A percentile compares a stretch with the other conserved stretches of the same genome.
These are phyloP conservation scores for Trogon surrucura DNA, from an alignment of 2,113 vertebrate genomes.

Conservation along the genomic window DNA sequence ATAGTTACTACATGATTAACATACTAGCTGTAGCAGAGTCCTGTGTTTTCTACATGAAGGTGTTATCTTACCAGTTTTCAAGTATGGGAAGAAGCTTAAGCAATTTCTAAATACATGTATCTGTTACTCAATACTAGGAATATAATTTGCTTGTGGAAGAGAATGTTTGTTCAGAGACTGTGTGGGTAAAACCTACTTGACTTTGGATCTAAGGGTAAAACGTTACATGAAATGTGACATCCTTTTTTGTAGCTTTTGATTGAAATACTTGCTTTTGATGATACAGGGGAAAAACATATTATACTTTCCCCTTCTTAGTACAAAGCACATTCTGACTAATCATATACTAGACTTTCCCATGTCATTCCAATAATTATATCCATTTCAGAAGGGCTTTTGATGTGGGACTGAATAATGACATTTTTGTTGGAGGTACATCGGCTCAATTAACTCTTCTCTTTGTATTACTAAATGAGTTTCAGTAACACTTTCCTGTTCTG, in stretches of 20 bases:
- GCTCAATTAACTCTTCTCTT: slow-evolving; percentile 1
- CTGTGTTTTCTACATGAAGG: neutral
- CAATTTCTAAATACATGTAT: neutral
- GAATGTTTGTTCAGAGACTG: neutral
- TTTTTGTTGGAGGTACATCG: neutral
- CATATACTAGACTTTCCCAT: neutral
- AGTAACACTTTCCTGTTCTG: neutral
- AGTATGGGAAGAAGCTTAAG: neutral
- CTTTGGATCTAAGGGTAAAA: neutral
- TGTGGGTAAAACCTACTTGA: neutral
- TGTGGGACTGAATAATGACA: neutral
- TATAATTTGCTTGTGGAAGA: neutral
- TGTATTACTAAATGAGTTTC: neutral
- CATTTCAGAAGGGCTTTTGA: neutral
- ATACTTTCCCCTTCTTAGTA: neutral
- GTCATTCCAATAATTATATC: neutral
- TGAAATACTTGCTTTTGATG: neutral
- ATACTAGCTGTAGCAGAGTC: neutral
- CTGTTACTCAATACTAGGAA: neutral
- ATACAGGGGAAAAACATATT: neutral
- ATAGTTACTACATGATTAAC: neutral
- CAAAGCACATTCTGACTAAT: neutral
- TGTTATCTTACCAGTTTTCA: neutral
- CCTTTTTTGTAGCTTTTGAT: neutral
- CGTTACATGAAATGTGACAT: neutral